Evolutionary conservation across 2,797 vertebrate genomes (phyloP).

Genomic region (Microhierax caerulescens): DNA sequence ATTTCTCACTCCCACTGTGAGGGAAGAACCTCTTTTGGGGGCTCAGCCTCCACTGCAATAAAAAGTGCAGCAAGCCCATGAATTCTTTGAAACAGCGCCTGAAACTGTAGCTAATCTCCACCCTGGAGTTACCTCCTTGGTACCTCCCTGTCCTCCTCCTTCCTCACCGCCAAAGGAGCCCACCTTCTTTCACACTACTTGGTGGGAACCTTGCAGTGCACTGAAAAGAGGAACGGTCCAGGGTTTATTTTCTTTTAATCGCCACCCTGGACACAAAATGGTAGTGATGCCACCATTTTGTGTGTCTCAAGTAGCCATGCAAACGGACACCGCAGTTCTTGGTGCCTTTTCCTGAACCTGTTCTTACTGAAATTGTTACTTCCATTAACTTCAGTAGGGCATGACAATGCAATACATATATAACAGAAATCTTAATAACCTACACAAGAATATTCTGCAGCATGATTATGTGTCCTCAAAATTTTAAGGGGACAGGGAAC

Average conservation of each 20-base stretch:
- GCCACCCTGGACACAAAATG: neutral
- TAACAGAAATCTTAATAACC: neutral
- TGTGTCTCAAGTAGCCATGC: neutral
- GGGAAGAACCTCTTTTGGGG: neutral
- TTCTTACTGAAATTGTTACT: rapidly evolving
- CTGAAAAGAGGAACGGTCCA: neutral
- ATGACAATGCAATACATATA: neutral
- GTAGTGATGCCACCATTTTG: neutral
- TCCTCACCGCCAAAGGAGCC: neutral
- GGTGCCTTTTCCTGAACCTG: neutral
- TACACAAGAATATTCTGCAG: neutral
- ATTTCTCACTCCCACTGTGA: neutral
- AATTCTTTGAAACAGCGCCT: neutral
- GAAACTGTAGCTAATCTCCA: neutral
- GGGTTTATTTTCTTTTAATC: neutral
- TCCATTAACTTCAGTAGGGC: neutral
- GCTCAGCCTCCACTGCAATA: neutral
- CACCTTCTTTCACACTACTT: neutral
- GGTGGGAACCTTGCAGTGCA: neutral
- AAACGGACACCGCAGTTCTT: rapidly evolving
- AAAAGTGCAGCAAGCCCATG: neutral
- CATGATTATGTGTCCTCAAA: neutral
- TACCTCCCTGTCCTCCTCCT: neutral
- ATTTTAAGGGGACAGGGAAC: neutral
- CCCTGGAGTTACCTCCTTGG: no score